Base-by-base conservation (phyloP, 2,888 invertebrate species). In the Sthenelais limicola region DNA sequence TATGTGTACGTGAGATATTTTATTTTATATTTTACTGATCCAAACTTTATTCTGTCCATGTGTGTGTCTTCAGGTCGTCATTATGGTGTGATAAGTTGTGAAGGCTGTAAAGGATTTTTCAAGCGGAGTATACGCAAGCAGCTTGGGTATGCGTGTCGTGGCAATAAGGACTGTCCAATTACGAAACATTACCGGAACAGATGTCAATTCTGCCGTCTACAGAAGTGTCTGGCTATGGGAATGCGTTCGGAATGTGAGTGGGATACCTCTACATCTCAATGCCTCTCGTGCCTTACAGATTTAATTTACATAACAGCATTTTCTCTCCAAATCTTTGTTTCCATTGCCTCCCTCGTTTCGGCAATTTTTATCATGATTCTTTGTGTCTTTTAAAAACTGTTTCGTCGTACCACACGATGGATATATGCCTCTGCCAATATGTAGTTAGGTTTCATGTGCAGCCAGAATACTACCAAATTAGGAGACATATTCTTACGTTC, bases 21-120 rank as follows among this genome's bases (percentile, higher is more conserved):
- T n/a, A n/a, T n/a, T n/a, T n/a, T n/a, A n/a, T n/a, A n/a, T n/a
- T n/a, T n/a, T n/a, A n/a, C n/a, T n/a, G n/a, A n/a, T n/a, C n/a
- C n/a, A n/a, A n/a, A n/a, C n/a, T n/a, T n/a, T n/a, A n/a, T n/a
- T n/a, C n/a, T 9, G 9, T 43, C 18, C 12, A 43, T 43, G 43
- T 51, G 52, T 12, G 9, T 51, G 9, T 12, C 68, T 76, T 0
- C 77, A 91, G 91, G 97, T 24, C 92, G 97, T 71, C 97, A 97
- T 84, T 97, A 97, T 89, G 97, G 97, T 71, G 95, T 94, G 66
- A 88, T 90, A 82, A 95, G 95, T 77, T 96, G 95, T 89, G 95
- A 95, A 90, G 97, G 98, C 2, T 98, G 98, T 88, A 98, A 98
- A 88, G 97, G 97, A 0, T 98, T 98, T 90, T 98, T 98, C 89